These are phyloP conservation scores for Beaufortia kweichowensis DNA, from an alignment of 2,113 vertebrate species.

Conservation along the genomic window DNA sequence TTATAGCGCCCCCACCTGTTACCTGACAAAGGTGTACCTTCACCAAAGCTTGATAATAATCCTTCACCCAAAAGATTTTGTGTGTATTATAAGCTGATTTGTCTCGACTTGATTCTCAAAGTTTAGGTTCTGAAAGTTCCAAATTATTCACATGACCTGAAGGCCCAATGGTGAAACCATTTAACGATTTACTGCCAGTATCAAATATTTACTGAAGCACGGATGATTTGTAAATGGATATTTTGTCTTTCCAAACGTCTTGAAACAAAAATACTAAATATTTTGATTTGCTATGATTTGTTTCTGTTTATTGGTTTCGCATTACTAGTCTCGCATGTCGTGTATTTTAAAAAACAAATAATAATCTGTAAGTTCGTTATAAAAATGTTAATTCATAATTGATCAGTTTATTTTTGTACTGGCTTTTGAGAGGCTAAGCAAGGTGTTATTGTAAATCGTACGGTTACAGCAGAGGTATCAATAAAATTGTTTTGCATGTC, in stretches of 20 bases:
- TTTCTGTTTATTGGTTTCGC: no score
- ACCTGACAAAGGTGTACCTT: slow-evolving; percentile 53
- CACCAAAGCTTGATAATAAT: neutral
- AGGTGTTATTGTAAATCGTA: neutral
- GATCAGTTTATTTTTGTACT: no score
- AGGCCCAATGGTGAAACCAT: neutral
- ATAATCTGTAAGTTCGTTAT: no score
- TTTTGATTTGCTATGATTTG: neutral
- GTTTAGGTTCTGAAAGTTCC: neutral
- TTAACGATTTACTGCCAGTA: neutral
- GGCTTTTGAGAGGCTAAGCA: neutral
- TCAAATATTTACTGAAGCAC: neutral
- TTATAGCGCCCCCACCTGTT: slow-evolving; percentile 67
- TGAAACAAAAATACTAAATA: neutral
- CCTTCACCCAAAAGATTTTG: neutral
- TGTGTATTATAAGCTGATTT: neutral
- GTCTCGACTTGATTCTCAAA: neutral
- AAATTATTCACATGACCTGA: neutral
- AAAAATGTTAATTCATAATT: no score
- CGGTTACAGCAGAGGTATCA: slow-evolving; percentile 57
- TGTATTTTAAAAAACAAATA: no score
- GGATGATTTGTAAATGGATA: neutral
- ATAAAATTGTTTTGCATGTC: slow-evolving; percentile 81
- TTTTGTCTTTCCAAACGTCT: neutral
- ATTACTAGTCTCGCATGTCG: no score